These are phyloP conservation scores for Eledone cirrhosa DNA, from an alignment of 2,888 invertebrate genomes.

Conservation along the genomic window DNA sequence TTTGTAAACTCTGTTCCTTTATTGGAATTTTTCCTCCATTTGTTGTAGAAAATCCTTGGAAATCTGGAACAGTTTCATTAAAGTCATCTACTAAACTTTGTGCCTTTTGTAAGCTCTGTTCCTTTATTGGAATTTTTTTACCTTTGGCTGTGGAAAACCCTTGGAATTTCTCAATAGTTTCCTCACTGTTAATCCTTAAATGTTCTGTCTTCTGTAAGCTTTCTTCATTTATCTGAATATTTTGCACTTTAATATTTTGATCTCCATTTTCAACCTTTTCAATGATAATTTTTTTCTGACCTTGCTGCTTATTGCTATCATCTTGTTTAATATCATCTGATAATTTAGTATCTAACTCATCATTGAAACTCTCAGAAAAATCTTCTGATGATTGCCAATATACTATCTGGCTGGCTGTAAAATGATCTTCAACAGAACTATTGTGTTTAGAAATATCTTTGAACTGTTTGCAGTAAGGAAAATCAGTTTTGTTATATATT, in stretches of 20 bases:
- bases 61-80: not conserved
- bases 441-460: too few relatives aligned
- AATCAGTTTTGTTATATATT: too few relatives aligned
- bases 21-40: not conserved
- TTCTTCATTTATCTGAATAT: not conserved
- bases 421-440: too few relatives aligned
- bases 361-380: not conserved
- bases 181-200: not conserved
- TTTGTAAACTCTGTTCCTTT: not conserved
- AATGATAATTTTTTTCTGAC: too few relatives aligned
- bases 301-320: too few relatives aligned
- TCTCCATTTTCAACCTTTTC: too few relatives aligned
- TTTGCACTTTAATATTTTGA: not conserved
- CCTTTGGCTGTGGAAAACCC: conserved; percentile 8
- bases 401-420: conserved; percentile 4
- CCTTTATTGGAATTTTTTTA: not conserved
- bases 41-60: not conserved
- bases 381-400: not conserved
- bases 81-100: not conserved
- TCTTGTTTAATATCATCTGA: too few relatives aligned
- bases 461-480: too few relatives aligned
- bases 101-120: not conserved
- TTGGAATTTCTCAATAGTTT: not conserved
- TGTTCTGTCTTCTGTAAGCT: not conserved
- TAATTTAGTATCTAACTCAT: too few relatives aligned